Evolutionary conservation across 2,113 vertebrate species (phyloP), one percentile per base, ranked within the genome.

Genomic region (Megalops atlanticus): DNA sequence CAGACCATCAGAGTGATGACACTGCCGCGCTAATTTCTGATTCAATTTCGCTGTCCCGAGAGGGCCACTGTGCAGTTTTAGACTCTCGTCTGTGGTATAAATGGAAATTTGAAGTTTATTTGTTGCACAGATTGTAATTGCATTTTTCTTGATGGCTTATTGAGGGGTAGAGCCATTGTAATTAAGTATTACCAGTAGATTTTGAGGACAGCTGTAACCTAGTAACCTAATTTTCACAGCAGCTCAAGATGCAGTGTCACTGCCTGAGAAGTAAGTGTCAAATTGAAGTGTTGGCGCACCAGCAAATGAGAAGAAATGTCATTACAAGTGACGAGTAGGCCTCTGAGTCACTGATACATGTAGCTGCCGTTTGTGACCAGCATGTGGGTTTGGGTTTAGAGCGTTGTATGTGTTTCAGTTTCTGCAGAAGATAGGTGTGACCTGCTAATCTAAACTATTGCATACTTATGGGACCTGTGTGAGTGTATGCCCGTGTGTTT

Each of bases 91-190:
- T 74, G 15, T 74, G 38, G 3, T 74, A 74, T 39, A 74, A 27
- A 43, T 36, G 31, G 52, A 58, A 58, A 58, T 58, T 58, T 24
- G n/a, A 58, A 58, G 52, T 58, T 27, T 58, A 58, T 58, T 6
- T 58, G 52, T 58, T 58, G 52, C n/a, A 24, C 52, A 4, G 52
- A 58, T n/a, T n/a, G 52, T 58, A 58, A 24, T 58, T n/a, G n/a
- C n/a, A 3, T 58, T n/a, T 58, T 18, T 58, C 47, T 49, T 58
- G 52, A 58, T 24, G 21, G 52, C 52, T 58, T 18, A 58, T 18
- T n/a, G n/a, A n/a, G 52, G 52, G 52, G 52, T 58, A 58, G 21
- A 58, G 52, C 52, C 52, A n/a, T 58, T 58, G 52, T n/a, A 58
- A n/a, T 58, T 58, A 4, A 4, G 21, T n/a, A 8, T 58, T 58